A percentile compares a stretch with the other conserved stretches of the same genome.
These are phyloP conservation scores for Atherinomorus stipes DNA, from an alignment of 2,113 vertebrate genomes.

Conservation along the genomic window DNA sequence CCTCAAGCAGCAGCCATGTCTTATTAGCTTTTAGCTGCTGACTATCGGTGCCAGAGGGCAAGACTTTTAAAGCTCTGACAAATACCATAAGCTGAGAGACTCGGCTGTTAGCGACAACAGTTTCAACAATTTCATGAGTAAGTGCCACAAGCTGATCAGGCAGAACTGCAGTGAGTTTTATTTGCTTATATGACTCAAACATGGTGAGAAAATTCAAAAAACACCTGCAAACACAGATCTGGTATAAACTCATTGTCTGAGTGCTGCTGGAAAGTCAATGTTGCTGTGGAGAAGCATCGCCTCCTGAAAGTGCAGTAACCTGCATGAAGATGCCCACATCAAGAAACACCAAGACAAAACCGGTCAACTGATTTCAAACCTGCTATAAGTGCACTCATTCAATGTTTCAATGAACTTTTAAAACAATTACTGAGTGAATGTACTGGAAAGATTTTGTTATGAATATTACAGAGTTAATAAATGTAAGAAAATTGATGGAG, in stretches of 20 bases:
- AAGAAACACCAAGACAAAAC: not conserved
- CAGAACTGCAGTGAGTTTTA: conserved; percentile 16
- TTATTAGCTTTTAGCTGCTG: conserved; percentile 35
- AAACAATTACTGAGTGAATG: too few relatives aligned
- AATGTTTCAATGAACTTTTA: too few relatives aligned
- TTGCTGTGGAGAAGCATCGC: not conserved
- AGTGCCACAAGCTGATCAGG: conserved; percentile 29
- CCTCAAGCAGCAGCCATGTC: conserved; percentile 34
- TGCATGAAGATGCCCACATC: not conserved
- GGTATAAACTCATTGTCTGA: not conserved
- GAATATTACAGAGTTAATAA: too few relatives aligned
- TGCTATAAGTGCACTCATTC: too few relatives aligned
- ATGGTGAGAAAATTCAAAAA: not conserved
- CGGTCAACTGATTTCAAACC: too few relatives aligned
- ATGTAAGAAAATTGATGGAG: too few relatives aligned
- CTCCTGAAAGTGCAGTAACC: not conserved
- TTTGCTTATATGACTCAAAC: conserved; percentile 15
- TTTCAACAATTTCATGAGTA: not conserved
- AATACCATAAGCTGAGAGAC: conserved; percentile 7
- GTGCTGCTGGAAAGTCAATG: not conserved
- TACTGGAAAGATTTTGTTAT: too few relatives aligned
- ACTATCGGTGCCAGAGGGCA: conserved; percentile 21
- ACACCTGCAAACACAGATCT: conserved; percentile 3
- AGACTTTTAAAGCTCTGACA: conserved; percentile 30
- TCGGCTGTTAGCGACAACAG: conserved; percentile 5